Conservation (phyloP, 2,888 invertebrate genomes). For the Rhabditoides inermis region DNA sequence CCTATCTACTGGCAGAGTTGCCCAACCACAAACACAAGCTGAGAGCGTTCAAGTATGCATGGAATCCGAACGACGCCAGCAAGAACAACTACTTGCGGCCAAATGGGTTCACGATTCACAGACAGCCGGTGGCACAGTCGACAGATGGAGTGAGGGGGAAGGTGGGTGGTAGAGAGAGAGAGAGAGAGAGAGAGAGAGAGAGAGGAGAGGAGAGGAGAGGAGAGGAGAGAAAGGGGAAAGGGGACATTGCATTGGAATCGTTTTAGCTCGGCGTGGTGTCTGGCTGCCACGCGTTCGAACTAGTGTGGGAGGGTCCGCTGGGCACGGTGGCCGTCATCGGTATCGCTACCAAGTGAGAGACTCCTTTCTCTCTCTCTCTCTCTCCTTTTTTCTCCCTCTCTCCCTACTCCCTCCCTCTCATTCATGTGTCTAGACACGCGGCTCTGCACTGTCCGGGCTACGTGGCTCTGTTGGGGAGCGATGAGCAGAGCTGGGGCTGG, state of each 20-base stretch:
- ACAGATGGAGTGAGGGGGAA: constrained; percentile 83
- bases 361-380: background rate
- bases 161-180: too few relatives aligned
- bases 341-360: constrained; percentile 69
- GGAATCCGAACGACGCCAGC: constrained; percentile 95
- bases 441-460: constrained; percentile 87
- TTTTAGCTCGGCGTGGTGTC: constrained; percentile 23
- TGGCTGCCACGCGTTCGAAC: constrained; percentile 45
- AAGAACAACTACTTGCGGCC: constrained; percentile 87
- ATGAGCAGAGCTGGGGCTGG: constrained; percentile 99
- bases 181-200: constrained; percentile 68
- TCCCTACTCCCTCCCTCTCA: background rate
- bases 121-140: constrained; percentile 95
- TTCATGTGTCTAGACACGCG: constrained; percentile 63
- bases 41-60: constrained; percentile 83
- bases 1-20: constrained; percentile 78
- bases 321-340: constrained; percentile 96
- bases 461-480: constrained; percentile 83
- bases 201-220: background rate
- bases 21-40: constrained; percentile 85
- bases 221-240: background rate
- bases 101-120: constrained; percentile 90
- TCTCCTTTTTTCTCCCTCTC: background rate
- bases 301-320: constrained; percentile 67
- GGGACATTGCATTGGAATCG: background rate